phyloP scores from a whole-genome alignment of 2,888 invertebrate species.

The Xanthorhoe spadicearia region DNA sequence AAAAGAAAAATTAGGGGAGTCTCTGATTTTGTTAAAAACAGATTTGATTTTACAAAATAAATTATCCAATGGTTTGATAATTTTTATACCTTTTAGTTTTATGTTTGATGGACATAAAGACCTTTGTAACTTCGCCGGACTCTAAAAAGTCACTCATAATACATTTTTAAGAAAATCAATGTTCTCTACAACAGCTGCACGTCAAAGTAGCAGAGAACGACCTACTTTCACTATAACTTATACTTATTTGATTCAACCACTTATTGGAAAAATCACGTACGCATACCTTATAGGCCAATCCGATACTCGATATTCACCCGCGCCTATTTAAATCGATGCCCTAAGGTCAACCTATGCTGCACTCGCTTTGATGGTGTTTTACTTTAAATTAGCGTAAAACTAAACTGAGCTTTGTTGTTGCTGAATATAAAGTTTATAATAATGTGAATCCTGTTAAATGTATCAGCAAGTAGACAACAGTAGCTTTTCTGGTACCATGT shows the following conservation, averaged over 20 bases:
- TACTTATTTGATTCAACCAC: neutral
- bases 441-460: neutral
- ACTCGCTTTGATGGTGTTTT: neutral
- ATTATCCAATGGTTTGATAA: no score
- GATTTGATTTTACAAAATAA: no score
- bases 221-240: neutral
- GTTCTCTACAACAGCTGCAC: no score
- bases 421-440: neutral
- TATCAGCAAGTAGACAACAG: neutral
- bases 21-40: no score
- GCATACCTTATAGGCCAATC: conserved; percentile 6
- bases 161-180: no score
- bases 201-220: no score
- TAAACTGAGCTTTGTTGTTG: conserved; percentile 9
- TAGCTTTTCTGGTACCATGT: neutral
- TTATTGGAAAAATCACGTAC: conserved; percentile 16
- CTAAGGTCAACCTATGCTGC: conserved; percentile 59
- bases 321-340: conserved; percentile 58
- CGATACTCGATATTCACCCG: conserved; percentile 40
- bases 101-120: no score
- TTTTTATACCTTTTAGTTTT: no score
- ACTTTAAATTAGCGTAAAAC: neutral
- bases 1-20: no score
- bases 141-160: no score
- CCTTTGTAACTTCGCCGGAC: no score